These are phyloP conservation scores for Montipora cactus DNA, from an alignment of 64 coral and sea anemone species.

Conservation along the genomic window DNA sequence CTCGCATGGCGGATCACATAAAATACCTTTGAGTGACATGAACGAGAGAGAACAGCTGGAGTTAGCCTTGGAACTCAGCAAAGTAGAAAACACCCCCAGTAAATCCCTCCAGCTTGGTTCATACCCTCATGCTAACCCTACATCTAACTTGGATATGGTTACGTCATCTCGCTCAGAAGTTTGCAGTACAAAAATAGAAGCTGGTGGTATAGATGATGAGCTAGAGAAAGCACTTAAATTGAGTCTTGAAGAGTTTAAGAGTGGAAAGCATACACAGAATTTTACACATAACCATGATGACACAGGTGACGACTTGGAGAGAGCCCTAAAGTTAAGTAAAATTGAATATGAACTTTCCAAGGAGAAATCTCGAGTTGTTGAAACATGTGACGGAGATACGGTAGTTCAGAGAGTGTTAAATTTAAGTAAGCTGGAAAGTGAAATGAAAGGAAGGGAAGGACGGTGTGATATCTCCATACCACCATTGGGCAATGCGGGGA, in stretches of 20 bases:
- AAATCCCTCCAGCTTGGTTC: neutral
- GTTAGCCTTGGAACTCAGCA: slow-evolving; percentile 23
- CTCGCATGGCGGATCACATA: neutral
- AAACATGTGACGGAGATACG: neutral
- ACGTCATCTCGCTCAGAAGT: neutral
- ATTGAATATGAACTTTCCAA: slow-evolving; percentile 15
- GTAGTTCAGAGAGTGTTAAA: neutral
- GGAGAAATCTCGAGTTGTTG: neutral
- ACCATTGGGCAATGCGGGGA: too few species aligned
- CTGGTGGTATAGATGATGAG: neutral
- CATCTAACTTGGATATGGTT: neutral
- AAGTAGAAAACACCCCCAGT: slow-evolving; percentile 7
- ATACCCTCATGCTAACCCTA: neutral
- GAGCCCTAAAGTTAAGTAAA: slow-evolving; percentile 44
- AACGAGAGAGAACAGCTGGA: slow-evolving; percentile 15
- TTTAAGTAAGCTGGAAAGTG: slow-evolving; percentile 22
- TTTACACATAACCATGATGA: neutral
- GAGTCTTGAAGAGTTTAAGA: slow-evolving; percentile 31
- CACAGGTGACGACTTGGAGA: slow-evolving; percentile 5
- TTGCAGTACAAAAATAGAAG: neutral
- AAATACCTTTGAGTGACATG: neutral
- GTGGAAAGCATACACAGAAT: neutral
- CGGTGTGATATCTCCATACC: too few species aligned
- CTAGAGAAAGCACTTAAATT: slow-evolving; percentile 24
- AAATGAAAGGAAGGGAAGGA: neutral